Evolutionary conservation across 2,797 vertebrate species (phyloP), one percentile per base, ranked within the genome.

Genomic region (Rhinophrynus dorsalis): DNA sequence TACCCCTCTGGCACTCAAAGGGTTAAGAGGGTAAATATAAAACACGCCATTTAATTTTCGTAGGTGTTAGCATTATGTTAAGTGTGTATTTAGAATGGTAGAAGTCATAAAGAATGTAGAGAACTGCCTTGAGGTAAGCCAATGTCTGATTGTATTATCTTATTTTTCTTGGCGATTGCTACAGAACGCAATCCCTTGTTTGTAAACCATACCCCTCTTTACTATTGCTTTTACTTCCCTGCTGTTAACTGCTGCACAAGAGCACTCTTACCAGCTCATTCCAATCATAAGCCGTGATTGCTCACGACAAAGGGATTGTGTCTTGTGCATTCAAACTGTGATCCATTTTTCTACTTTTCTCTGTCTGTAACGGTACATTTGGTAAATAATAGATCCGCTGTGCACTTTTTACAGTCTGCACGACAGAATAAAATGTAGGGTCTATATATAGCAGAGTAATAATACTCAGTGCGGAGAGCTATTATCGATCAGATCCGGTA

Each of bases 311-410:
- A 52, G 26, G 52, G 52, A 18, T 65, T 18, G 38, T 47, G 32
- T 58, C 40, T 45, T 38, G 17, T 17, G 45, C 68, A 20, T 55
- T 65, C 68, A 38, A 45, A 50, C 54, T 65, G 61, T 23, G 44
- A 42, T 58, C 42, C 32, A 45, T 23, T 71, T 40, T 50, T 64
- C 59, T 30, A 1, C 44, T 44, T 42, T 40, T 47, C 42, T 5
- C 32, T n/a, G 42, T 24, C 40, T 35, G 58, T 21, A 64, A 57
- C 2, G 52, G 18, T 58, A 35, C 52, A 65, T 65, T 65, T 72
- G 51, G 45, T 52, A 59, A 65, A 72, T 65, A 61, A 65, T 33
- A 35, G 61, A 33, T 72, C 52, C 38, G 62, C 61, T 59, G 54
- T 27, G 44, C 44, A 11, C 47, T 63, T 62, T 65, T 61, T 63